Evolutionary conservation across 2,797 vertebrate species (phyloP), one percentile per base, ranked within the genome.

Genomic region (Apodemus agrarius): DNA sequence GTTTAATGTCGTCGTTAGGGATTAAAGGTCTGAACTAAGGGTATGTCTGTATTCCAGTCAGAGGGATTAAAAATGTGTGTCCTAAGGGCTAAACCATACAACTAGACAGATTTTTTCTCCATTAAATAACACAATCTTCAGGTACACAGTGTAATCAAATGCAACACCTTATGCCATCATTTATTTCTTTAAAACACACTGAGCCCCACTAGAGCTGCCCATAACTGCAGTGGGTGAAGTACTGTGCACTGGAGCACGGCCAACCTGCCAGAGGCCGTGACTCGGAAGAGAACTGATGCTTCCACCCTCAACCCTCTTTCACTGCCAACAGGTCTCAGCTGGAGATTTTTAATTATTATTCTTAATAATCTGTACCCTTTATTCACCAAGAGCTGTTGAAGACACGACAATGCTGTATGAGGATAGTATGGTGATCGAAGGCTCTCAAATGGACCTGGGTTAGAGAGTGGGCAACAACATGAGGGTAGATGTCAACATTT

Each of bases 301-400:
- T 54, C 5, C 34, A 40, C 24, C 3, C 34, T 57, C 49, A 57
- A 26, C 21, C 4, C 10, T 31, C 46, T 37, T 54, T 8, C n/a
- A 40, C 2, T 57, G 49, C 2, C 67, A 8, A 19, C 6, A 40
- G 29, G 16, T 88, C 49, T 74, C 34, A 87, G 34, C 1, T 87
- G 46, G 22, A 49, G 22, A 37, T 19, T 69, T 93, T 95, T 92
- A 43, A 29, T 79, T 83, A 37, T 79, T 75, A 86, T 46, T 86
- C 16, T 80, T 43, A 82, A 49, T 57, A 69, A 14, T 43, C 6
- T 46, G 9, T 46, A 63, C 49, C 3, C 4, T 63, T 61, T 59
- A 14, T 63, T 37, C 63, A 82, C 57, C 75, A 63, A 86, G 76
- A 57, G 3, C 11, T 85, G 2, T 81, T 61, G 75, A 82, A 67